Percentiles rank a stretch among this genome's conserved stretches.
phyloP scores from a whole-genome alignment of 2,888 invertebrate genomes.

The Julus scanicus region DNA sequence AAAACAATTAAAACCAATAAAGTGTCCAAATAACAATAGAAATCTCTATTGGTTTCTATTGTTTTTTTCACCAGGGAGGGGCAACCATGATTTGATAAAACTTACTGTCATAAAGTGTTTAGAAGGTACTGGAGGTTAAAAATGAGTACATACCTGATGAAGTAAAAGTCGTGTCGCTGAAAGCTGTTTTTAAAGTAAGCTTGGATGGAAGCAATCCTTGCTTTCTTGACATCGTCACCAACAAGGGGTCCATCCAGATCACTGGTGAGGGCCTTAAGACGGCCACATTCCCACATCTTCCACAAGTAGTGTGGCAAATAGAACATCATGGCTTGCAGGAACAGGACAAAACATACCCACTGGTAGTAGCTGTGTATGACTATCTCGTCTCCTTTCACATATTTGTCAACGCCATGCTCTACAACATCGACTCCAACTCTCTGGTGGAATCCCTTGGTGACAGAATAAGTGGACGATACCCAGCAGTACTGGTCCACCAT shows the following conservation, averaged over 20 bases:
- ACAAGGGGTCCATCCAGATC: slow-evolving; percentile 54
- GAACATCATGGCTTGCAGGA: slow-evolving; percentile 69
- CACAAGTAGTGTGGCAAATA: slow-evolving; percentile 57
- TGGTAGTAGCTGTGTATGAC: slow-evolving; percentile 62
- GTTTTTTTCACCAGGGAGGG: no score
- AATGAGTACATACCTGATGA: not conserved
- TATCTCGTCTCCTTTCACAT: slow-evolving; percentile 11
- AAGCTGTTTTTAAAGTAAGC: slow-evolving; percentile 50
- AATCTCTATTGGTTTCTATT: no score
- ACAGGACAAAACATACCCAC: slow-evolving; percentile 62
- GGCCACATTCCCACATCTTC: slow-evolving; percentile 56
- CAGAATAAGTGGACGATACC: slow-evolving; percentile 59
- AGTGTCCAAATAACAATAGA: no score
- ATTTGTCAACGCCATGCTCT: slow-evolving; percentile 59
- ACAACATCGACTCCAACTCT: slow-evolving; percentile 57
- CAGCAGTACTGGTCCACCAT: slow-evolving; percentile 55
- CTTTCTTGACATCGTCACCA: slow-evolving; percentile 64
- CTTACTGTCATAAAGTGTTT: no score
- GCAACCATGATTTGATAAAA: no score
- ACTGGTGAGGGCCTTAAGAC: slow-evolving; percentile 78
- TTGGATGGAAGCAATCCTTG: slow-evolving; percentile 13
- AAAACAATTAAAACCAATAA: no score
- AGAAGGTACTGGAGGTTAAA: no score
- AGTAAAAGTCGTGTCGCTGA: slow-evolving; percentile 71
- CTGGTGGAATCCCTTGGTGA: slow-evolving; percentile 59